Evolutionary conservation across 1,140 invertebrate species (phyloP).

Genomic region (Lanistes nyassanus): DNA sequence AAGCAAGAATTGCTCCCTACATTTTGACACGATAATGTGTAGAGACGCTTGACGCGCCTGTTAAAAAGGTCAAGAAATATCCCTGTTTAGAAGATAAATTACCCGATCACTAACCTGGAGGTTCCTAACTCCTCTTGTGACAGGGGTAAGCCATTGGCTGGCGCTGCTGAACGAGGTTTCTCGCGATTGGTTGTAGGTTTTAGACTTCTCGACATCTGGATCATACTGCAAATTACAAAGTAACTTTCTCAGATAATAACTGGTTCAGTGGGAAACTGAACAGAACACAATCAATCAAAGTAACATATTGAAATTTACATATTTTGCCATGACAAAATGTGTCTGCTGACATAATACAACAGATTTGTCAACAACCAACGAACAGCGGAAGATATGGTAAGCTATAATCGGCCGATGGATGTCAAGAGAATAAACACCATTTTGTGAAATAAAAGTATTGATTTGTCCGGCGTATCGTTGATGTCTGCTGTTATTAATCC

Average conservation of each 20-base stretch:
- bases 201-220: constrained; percentile 37
- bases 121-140: constrained; percentile 34
- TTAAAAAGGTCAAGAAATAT: neutral
- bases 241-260: neutral
- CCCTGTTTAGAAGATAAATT: neutral
- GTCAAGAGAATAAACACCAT: too few species aligned
- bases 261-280: neutral
- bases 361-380: too few species aligned
- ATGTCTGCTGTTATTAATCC: too few species aligned
- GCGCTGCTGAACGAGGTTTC: constrained; percentile 36
- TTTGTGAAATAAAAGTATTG: too few species aligned
- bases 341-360: too few species aligned
- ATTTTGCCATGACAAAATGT: too few species aligned
- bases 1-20: neutral
- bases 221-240: constrained; percentile 29
- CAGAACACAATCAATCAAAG: neutral
- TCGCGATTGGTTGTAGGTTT: constrained; percentile 34
- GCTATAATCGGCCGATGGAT: too few species aligned
- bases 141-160: constrained; percentile 33
- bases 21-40: neutral
- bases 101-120: constrained; percentile 23
- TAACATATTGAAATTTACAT: neutral
- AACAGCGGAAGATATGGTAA: too few species aligned
- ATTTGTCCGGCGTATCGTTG: too few species aligned
- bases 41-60: neutral